Evolutionary conservation across 1,140 invertebrate genomes (phyloP).

Genomic region (Heliconius melpomene): DNA sequence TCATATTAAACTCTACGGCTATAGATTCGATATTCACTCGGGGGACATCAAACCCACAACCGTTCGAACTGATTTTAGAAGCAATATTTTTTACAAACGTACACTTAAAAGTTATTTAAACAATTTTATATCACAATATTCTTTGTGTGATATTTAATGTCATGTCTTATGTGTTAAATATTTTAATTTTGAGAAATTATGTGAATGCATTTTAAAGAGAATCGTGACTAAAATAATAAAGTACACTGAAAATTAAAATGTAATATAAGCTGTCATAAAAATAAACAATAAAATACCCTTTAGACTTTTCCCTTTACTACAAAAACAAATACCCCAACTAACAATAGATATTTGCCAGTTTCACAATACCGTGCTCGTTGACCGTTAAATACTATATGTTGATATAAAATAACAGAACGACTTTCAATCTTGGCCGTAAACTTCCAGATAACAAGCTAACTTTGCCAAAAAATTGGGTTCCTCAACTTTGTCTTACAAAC

Average conservation of each 20-base stretch:
- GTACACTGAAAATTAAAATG: neutral
- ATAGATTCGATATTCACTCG: too few species aligned
- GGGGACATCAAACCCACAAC: too few species aligned
- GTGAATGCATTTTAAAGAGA: too few species aligned
- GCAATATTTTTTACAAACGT: neutral
- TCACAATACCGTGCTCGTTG: constrained; percentile 18
- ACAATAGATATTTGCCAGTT: constrained; percentile 7
- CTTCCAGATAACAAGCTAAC: constrained; percentile 38
- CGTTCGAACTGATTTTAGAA: neutral
- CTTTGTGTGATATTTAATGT: neutral
- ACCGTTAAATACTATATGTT: constrained; percentile 35
- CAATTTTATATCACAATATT: neutral
- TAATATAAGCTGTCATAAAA: neutral
- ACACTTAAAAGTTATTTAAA: neutral
- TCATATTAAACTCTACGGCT: too few species aligned
- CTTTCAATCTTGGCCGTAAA: constrained; percentile 37
- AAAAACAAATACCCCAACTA: neutral
- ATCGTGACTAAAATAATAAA: neutral
- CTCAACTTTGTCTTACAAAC: constrained; percentile 37
- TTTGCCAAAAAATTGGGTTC: constrained; percentile 38
- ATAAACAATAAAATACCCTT: too few species aligned
- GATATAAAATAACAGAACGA: constrained; percentile 33
- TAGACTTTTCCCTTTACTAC: neutral
- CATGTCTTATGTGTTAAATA: neutral
- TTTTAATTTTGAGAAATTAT: too few species aligned